Evolutionary conservation across 2,888 invertebrate species (phyloP), one percentile per base, ranked within the genome.

Genomic region (Dicyrtoma fusca): DNA sequence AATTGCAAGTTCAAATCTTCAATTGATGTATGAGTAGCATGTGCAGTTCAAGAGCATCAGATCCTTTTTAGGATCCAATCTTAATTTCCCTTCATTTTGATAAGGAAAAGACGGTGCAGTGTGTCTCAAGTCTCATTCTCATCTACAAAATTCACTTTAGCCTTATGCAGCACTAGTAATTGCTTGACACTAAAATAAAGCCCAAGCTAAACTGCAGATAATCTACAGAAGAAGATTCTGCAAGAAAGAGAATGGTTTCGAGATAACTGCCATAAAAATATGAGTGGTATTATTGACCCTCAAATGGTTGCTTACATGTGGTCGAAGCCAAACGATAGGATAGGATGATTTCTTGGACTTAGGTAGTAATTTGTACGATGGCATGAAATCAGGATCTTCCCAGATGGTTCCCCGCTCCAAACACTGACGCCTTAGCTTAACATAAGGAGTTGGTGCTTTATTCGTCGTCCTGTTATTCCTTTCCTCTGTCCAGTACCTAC

Each of bases 241-340:
- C 34, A 34, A 34, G 3, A 34, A 34, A 34, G 8, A 34, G 8
- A 34, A 34, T 8, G 34, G 34, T 3, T 34, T 34, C 14, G 66
- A 59, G 19, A 19, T 10, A 25, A 53, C 53, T 57, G 47, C 10
- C 34, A 6, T 51, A 51, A 51, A 51, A 17, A 34, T 34, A 23
- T 14, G 25, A 10, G n/a, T 51, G n/a, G n/a, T n/a, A 17, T n/a
- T 17, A 49, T 49, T 49, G 11, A 51, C 1, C 1, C 1, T 13
- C 17, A 3, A n/a, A n/a, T 3, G 51, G 62, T 13, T 17, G 86
- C 88, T 87, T 83, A 90, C 89, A 81, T 89, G 88, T 14, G 90
- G 90, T 77, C 90, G 84, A 86, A 87, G 86, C 90, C 90, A 90
- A 53, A 86, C 85, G 76, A 89, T 85, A 8, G 87, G 87, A 76